phyloP scores from a whole-genome alignment of 2,888 invertebrate species.

The Folsomia manolachei region DNA sequence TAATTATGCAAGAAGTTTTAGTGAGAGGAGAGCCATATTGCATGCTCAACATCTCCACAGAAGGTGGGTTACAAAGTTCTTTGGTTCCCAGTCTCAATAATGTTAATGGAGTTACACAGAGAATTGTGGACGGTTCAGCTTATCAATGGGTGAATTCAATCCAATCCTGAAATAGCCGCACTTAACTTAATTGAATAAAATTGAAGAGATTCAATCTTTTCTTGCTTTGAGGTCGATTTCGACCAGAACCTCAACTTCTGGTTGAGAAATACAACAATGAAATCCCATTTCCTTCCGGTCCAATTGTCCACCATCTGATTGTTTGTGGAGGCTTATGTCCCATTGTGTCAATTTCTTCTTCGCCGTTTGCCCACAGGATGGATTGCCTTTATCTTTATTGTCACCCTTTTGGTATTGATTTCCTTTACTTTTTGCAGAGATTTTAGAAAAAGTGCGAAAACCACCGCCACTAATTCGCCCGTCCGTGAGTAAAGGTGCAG shows the following conservation, averaged over 20 bases:
- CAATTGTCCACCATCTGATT: background rate
- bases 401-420: background rate
- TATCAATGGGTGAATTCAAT: background rate
- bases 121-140: too few relatives aligned
- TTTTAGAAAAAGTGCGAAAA: slow-evolving; percentile 77
- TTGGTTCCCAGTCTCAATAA: too few relatives aligned
- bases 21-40: slow-evolving; percentile 90
- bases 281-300: too few relatives aligned
- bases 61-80: too few relatives aligned
- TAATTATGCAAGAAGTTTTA: slow-evolving; percentile 92
- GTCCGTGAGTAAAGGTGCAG: slow-evolving; percentile 88
- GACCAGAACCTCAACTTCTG: too few relatives aligned
- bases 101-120: too few relatives aligned
- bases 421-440: too few relatives aligned
- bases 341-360: background rate
- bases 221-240: too few relatives aligned
- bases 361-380: too few relatives aligned
- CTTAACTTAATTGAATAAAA: background rate
- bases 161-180: background rate
- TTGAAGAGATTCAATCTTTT: too few relatives aligned
- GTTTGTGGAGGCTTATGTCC: background rate
- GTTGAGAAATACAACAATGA: background rate
- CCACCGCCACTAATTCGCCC: slow-evolving; percentile 91
- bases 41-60: slow-evolving; percentile 81
- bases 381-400: background rate